phyloP scores from a whole-genome alignment of 2,113 vertebrate species.

The Thomomys bottae region DNA sequence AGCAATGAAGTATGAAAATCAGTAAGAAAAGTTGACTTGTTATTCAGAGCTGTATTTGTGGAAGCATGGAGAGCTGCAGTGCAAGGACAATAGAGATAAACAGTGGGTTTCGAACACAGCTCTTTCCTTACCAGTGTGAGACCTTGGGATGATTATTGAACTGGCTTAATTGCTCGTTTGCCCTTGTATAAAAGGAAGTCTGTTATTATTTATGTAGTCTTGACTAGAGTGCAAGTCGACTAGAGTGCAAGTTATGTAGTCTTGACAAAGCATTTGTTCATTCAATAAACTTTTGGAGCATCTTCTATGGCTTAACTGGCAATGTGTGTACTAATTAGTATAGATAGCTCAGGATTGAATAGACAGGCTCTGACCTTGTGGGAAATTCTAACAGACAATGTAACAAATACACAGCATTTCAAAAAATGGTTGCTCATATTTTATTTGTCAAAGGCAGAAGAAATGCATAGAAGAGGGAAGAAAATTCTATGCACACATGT shows the following conservation, averaged over 20 bases:
- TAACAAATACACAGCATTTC: neutral
- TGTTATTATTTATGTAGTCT: neutral
- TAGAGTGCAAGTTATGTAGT: neutral
- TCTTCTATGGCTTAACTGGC: neutral
- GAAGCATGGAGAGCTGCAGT: neutral
- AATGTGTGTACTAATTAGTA: neutral
- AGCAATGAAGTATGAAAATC: neutral
- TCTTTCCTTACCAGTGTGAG: neutral
- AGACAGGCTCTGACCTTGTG: neutral
- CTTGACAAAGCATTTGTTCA: neutral
- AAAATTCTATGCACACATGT: neutral
- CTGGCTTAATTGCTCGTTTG: neutral
- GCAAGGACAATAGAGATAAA: neutral
- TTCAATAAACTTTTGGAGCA: neutral
- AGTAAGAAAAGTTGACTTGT: neutral
- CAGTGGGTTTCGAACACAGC: neutral
- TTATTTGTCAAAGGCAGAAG: conserved; percentile 29
- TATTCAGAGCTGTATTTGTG: neutral
- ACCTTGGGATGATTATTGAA: neutral
- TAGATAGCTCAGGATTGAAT: neutral
- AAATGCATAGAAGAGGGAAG: neutral
- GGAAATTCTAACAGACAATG: neutral
- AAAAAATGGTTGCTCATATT: neutral
- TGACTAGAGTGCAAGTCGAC: neutral
- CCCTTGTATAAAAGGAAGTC: neutral